These are phyloP conservation scores for Leguminivora glycinivorella DNA, from an alignment of 1,140 invertebrate species.

Conservation along the genomic window DNA sequence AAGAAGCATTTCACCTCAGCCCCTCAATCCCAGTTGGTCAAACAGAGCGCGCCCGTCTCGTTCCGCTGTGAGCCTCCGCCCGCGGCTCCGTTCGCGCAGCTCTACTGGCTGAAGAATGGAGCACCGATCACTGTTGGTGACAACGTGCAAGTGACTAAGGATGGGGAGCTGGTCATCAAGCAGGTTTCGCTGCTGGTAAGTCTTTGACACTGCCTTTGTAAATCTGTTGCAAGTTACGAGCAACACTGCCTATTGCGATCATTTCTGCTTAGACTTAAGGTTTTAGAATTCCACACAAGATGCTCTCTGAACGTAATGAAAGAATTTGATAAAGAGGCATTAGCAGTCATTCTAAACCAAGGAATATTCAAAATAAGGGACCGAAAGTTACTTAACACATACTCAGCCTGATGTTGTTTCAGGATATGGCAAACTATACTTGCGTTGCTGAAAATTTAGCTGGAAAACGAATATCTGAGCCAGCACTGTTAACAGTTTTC, in stretches of 20 bases:
- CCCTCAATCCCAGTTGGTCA: constrained; percentile 91
- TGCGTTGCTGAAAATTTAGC: constrained; percentile 98
- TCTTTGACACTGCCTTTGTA: too few species aligned
- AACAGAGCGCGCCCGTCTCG: constrained; percentile 90
- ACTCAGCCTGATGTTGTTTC: too few species aligned
- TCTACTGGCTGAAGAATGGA: constrained; percentile 91
- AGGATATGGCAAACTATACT: constrained; percentile 97
- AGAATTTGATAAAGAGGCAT: too few species aligned
- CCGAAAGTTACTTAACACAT: too few species aligned
- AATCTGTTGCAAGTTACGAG: too few species aligned
- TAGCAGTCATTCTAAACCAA: too few species aligned
- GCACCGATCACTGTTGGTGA: constrained; percentile 81
- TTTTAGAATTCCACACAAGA: too few species aligned
- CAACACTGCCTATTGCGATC: too few species aligned
- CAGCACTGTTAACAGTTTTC: constrained; percentile 94
- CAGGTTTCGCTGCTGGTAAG: constrained; percentile 88
- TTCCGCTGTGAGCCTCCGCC: constrained; percentile 93
- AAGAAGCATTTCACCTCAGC: constrained; percentile 91
- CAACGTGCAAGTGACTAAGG: constrained; percentile 87
- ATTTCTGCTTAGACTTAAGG: too few species aligned
- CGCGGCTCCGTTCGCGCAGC: constrained; percentile 91
- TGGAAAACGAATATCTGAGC: constrained; percentile 90
- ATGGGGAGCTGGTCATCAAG: constrained; percentile 93
- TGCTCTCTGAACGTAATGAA: too few species aligned
- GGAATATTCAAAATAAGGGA: too few species aligned